Evolutionary conservation across 2,113 vertebrate genomes (phyloP).

Genomic region (Podarcis cretensis): DNA sequence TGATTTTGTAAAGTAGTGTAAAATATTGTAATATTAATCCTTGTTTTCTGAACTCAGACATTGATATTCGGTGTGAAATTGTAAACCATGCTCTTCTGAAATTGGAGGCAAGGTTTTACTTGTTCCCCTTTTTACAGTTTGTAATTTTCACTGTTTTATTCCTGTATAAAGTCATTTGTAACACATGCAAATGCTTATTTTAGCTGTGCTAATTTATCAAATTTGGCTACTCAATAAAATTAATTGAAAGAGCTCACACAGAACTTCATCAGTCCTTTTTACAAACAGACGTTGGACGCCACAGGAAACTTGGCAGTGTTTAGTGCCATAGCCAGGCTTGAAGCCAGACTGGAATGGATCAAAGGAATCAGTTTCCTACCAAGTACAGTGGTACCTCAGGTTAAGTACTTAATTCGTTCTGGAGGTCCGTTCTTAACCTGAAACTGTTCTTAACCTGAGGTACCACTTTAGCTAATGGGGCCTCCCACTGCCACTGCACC

Average conservation of each 20-base stretch:
- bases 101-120: conserved; percentile 76
- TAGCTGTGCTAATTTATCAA: conserved; percentile 85
- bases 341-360: too few relatives aligned
- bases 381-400: too few relatives aligned
- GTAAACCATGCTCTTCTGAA: conserved; percentile 74
- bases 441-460: too few relatives aligned
- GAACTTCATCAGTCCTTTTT: conserved; percentile 64
- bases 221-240: conserved; percentile 85
- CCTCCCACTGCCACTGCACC: too few relatives aligned
- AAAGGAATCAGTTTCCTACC: too few relatives aligned
- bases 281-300: neutral
- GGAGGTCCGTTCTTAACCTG: too few relatives aligned
- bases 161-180: conserved; percentile 85
- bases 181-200: conserved; percentile 81
- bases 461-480: too few relatives aligned
- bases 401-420: too few relatives aligned
- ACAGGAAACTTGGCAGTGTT: neutral
- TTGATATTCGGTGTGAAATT: conserved; percentile 75
- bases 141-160: conserved; percentile 84
- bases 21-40: conserved; percentile 84
- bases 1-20: conserved; percentile 89
- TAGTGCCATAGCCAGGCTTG: too few relatives aligned
- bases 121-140: conserved; percentile 83
- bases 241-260: conserved; percentile 74
- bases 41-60: conserved; percentile 74